A percentile compares a stretch with the other conserved stretches of the same genome.
Conservation (phyloP, 2,888 invertebrate genomes). For the Callinectes sapidus region DNA sequence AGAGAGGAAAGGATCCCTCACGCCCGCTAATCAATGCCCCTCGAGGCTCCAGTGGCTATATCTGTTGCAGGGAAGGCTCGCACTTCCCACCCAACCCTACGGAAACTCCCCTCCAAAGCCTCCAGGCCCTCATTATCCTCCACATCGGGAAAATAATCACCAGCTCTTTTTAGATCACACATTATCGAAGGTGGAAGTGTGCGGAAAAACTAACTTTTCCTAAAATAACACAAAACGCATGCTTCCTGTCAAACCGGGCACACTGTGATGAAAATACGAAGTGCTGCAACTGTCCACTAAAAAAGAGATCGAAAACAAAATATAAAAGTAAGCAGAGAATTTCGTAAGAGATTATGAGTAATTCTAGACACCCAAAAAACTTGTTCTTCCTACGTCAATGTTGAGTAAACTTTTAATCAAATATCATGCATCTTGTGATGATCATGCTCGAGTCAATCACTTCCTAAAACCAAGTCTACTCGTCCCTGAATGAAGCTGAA, state of each 20-base stretch:
- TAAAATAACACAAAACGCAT: neutral
- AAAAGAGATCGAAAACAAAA: neutral
- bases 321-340: neutral
- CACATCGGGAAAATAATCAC: neutral
- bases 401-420: neutral
- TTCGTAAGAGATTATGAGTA: neutral
- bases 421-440: no score
- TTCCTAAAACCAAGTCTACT: neutral
- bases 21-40: neutral
- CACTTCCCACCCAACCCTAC: neutral
- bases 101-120: neutral
- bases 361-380: neutral
- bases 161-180: neutral
- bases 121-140: neutral
- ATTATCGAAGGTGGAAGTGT: neutral
- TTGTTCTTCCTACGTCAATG: neutral
- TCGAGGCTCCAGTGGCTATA: neutral
- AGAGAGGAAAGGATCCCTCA: neutral
- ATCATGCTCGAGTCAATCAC: neutral
- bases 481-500: neutral
- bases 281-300: neutral
- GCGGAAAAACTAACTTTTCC: neutral
- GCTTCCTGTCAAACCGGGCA: constrained; percentile 1
- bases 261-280: neutral
- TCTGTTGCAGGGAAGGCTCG: constrained; percentile 10